Conservation (phyloP, 1,140 invertebrate genomes). For the Drosophila watanabei region DNA sequence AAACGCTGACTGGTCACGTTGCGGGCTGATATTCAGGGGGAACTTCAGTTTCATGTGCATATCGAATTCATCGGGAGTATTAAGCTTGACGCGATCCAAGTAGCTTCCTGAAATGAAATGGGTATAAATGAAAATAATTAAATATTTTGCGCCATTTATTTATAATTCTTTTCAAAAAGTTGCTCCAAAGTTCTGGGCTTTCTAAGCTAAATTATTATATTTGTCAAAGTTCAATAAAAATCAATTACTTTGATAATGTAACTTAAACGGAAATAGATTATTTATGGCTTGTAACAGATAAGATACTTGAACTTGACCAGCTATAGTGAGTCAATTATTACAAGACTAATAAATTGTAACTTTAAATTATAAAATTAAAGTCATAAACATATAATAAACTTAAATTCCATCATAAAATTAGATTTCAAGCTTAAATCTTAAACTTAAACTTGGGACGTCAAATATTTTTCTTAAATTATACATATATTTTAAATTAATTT, state of each 20-base stretch:
- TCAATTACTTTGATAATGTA: neutral
- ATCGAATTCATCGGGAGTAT: conserved; percentile 53
- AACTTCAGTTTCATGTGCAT: conserved; percentile 51
- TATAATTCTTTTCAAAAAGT: neutral
- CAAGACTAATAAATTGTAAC: neutral
- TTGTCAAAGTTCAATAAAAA: neutral
- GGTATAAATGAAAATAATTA: neutral
- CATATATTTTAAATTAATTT: neutral
- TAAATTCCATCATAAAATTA: neutral
- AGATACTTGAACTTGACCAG: neutral
- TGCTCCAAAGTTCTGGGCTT: neutral
- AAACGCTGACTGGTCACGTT: conserved; percentile 3
- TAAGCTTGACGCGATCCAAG: conserved; percentile 42
- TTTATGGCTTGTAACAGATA: neutral
- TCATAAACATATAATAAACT: neutral
- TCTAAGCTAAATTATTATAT: neutral
- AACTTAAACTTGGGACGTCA: too few species aligned
- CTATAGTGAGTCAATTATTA: neutral
- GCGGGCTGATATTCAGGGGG: conserved; percentile 11
- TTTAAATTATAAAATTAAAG: neutral
- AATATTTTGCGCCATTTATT: neutral
- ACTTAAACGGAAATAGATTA: neutral
- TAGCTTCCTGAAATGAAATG: conserved; percentile 40
- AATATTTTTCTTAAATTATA: too few species aligned
- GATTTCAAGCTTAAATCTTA: neutral